These are phyloP conservation scores for Electrophaes corylata DNA, from an alignment of 2,888 invertebrate genomes.

Conservation along the genomic window DNA sequence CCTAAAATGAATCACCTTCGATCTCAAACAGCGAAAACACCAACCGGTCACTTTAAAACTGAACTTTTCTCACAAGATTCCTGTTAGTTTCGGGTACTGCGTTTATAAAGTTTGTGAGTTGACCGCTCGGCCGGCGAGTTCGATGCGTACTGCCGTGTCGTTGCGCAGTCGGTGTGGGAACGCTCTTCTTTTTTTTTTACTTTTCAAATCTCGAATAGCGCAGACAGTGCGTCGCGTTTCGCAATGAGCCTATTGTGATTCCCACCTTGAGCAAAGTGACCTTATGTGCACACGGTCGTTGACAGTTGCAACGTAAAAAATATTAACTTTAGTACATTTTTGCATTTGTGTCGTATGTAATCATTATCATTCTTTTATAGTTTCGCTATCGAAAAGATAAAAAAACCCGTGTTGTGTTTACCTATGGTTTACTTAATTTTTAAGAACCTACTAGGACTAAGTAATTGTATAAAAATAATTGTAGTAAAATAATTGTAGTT, in stretches of 20 bases:
- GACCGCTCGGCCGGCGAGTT: conserved; percentile 62
- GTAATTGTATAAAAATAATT: no score
- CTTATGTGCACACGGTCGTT: conserved; percentile 77
- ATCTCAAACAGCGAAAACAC: conserved; percentile 31
- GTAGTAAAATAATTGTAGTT: no score
- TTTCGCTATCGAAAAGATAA: neutral
- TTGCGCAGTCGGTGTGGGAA: conserved; percentile 51
- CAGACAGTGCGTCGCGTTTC: conserved; percentile 47
- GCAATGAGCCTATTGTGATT: conserved; percentile 60
- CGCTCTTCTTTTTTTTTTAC: conserved; percentile 61
- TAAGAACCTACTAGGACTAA: neutral
- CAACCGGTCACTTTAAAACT: conserved; percentile 36
- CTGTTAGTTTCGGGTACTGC: conserved; percentile 33
- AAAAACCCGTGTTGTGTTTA: neutral
- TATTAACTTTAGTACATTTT: neutral
- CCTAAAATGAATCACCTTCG: conserved; percentile 57
- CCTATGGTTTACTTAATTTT: neutral
- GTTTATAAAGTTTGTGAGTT: neutral
- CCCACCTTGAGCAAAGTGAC: conserved; percentile 71
- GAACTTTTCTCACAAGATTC: conserved; percentile 45
- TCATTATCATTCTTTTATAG: conserved; percentile 10
- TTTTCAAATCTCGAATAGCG: conserved; percentile 52
- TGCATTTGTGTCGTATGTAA: neutral
- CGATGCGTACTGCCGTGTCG: conserved; percentile 60
- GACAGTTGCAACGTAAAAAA: conserved; percentile 56